Percentiles rank a stretch among this genome's conserved stretches.
phyloP scores from a whole-genome alignment of 2,888 invertebrate species.

The Monochamus alternatus region DNA sequence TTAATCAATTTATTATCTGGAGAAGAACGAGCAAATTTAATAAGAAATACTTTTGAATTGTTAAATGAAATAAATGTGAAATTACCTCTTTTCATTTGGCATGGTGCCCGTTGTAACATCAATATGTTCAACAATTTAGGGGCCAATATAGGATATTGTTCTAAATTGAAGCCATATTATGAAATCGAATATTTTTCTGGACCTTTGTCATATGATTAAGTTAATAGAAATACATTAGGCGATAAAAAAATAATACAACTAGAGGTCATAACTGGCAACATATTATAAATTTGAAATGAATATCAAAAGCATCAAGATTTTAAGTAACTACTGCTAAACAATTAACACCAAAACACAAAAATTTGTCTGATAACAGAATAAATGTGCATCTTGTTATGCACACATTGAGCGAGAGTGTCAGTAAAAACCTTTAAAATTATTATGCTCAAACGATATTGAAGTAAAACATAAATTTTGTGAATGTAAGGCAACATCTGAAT shows the following conservation, averaged over 20 bases:
- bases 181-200: constrained; percentile 35
- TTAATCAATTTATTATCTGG: background rate
- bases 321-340: too few relatives aligned
- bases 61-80: background rate
- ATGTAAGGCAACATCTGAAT: background rate
- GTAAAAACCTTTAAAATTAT: constrained; percentile 33
- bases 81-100: constrained; percentile 17
- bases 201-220: constrained; percentile 58
- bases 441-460: constrained; percentile 26
- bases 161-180: background rate
- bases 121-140: constrained; percentile 10
- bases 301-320: constrained; percentile 26
- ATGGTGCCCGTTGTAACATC: constrained; percentile 5
- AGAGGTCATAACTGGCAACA: constrained; percentile 25
- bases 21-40: background rate
- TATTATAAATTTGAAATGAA: constrained; percentile 18
- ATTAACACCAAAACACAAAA: too few relatives aligned
- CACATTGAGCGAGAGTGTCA: too few relatives aligned
- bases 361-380: too few relatives aligned
- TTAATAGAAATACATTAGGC: constrained; percentile 56
- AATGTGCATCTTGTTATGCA: too few relatives aligned
- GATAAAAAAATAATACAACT: constrained; percentile 45
- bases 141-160: background rate
- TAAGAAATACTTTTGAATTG: background rate
- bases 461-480: background rate